Conservation (phyloP, 2,113 vertebrate species). For the Alexandromys fortis region DNA sequence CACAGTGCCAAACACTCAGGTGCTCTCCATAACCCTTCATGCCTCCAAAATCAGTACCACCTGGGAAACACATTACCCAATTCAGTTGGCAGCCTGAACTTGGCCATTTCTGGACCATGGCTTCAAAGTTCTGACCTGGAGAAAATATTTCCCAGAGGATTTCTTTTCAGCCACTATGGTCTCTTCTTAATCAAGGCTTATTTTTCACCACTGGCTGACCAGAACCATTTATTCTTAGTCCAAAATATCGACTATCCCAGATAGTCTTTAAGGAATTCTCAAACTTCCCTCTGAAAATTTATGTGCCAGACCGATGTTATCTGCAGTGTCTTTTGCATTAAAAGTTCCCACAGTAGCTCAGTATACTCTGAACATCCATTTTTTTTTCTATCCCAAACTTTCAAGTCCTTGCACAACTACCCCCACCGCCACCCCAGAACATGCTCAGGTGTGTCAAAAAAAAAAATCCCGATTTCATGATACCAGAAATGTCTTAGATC, state of each 20-base stretch:
- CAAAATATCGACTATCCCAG: background rate
- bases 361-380: background rate
- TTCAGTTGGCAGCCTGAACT: background rate
- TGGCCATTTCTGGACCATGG: background rate
- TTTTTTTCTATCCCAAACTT: background rate
- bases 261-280: background rate
- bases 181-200: background rate
- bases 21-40: background rate
- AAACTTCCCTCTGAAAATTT: background rate
- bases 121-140: background rate
- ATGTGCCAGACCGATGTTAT: background rate
- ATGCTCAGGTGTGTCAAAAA: background rate
- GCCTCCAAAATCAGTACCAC: background rate
- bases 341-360: background rate
- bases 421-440: background rate
- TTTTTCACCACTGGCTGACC: background rate
- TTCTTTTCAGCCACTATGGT: background rate
- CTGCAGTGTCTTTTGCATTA: background rate
- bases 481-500: background rate
- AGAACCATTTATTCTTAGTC: background rate
- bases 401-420: background rate
- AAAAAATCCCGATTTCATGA: background rate
- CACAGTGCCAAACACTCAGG: background rate
- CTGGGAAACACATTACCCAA: background rate
- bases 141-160: background rate